Evolutionary conservation across 2,797 vertebrate species (phyloP).

Genomic region (Phataginus tetradactyla): DNA sequence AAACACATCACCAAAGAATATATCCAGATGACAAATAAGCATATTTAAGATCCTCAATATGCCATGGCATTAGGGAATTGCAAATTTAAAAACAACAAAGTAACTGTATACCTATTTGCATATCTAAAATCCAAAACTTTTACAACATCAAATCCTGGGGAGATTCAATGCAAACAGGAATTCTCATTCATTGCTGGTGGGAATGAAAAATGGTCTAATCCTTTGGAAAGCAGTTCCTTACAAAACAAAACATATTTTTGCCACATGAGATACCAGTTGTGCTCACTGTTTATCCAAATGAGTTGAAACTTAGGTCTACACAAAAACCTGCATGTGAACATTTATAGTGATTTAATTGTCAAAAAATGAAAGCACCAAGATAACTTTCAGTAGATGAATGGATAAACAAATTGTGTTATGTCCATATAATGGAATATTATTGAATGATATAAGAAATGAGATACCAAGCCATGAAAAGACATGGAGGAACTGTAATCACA

Average conservation of each 20-base stretch:
- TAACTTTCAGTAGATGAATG: not conserved
- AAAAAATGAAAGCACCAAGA: not conserved
- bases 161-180: not conserved
- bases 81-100: not conserved
- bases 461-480: not conserved
- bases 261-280: not conserved
- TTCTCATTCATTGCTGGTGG: not conserved
- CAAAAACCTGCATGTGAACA: not conserved
- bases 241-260: not conserved
- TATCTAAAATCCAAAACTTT: not conserved
- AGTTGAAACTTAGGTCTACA: not conserved
- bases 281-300: not conserved
- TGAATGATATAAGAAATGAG: not conserved
- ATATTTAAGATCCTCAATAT: not conserved
- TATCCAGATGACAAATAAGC: not conserved
- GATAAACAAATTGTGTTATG: not conserved
- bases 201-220: not conserved
- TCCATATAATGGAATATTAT: not conserved
- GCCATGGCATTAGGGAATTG: not conserved
- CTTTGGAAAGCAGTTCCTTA: not conserved
- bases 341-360: not conserved
- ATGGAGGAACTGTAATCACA: not conserved
- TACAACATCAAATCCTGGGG: not conserved
- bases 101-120: not conserved
- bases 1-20: not conserved